Evolutionary conservation across 1,140 invertebrate species (phyloP), one percentile per base, ranked within the genome.

Genomic region (Cyclargus thomasi): DNA sequence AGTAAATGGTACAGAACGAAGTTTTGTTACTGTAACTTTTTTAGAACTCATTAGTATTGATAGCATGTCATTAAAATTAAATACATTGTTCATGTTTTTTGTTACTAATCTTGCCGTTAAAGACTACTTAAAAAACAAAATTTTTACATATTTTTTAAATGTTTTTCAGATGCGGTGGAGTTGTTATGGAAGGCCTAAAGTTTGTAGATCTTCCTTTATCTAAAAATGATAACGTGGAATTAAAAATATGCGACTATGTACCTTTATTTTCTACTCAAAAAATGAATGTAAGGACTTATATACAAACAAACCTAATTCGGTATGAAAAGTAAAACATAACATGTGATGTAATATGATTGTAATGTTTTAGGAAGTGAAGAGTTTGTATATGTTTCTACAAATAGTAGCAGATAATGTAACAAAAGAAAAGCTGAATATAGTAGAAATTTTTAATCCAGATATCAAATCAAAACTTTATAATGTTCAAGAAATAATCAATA

Each of bases 41-140:
- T 66, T 82, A 0, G 77, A 82, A 59, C 75, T 72, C 16, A 69
- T 82, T 55, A n/a, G 23, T 82, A 0, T 78, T 80, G 67, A 23
- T 82, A 18, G 64, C 6, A 23, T 23, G 23, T 23, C 23, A 23
- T 1, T 1, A 23, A 23, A 23, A 23, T 23, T 2, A 23, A 6
- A 23, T 2, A 23, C 1, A 23, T n/a, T n/a, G n/a, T 29, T 29
- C 2, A 29, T 29, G 5, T 29, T 29, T 29, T 29, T 5, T 7
- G 29, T 29, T 29, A 29, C 4, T 8, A 29, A 29, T 29, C 1
- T 29, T 29, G 2, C 8, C 29, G 8, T 6, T 29, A 8, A 29
- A 6, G 29, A 29, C 29, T 8, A 8, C 5, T 29, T 29, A 6
- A 6, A 1, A 8, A 7, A 29, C 8, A 3, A 29, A 29, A 7